A percentile compares a stretch with the other conserved stretches of the same genome.
Evolutionary conservation across 2,797 vertebrate genomes (phyloP).

Genomic region (Bryconaethiops microstoma): DNA sequence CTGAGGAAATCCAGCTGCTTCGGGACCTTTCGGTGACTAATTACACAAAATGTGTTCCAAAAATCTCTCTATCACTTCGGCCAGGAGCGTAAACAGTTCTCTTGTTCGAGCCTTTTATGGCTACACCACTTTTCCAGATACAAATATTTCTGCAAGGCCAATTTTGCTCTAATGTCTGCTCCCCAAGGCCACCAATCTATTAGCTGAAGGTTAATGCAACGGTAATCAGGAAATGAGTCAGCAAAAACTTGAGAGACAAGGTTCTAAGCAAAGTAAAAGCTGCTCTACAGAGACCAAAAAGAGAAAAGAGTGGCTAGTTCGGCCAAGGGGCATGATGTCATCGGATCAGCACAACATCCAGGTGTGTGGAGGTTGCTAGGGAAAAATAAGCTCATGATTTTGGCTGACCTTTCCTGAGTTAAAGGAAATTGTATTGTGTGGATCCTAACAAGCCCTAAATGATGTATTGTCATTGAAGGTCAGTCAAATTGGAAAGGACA

Average conservation of each 20-base stretch:
- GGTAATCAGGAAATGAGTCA: constrained; percentile 1
- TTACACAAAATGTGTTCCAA: constrained; percentile 28
- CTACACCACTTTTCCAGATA: constrained; percentile 19
- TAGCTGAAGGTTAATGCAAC: constrained; percentile 6
- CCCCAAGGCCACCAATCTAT: not conserved
- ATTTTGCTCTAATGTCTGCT: constrained; percentile 6
- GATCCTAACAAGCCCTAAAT: constrained; percentile 32
- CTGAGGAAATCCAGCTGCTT: constrained; percentile 36
- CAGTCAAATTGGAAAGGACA: not conserved
- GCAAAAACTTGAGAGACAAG: not conserved
- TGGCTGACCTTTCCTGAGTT: constrained; percentile 49
- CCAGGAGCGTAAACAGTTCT: constrained; percentile 35
- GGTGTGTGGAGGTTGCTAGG: constrained; percentile 46
- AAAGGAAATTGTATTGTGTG: constrained; percentile 38
- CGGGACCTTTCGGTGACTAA: constrained; percentile 30
- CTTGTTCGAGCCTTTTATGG: constrained; percentile 46
- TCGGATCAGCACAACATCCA: constrained; percentile 51
- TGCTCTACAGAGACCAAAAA: not conserved
- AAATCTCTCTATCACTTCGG: constrained; percentile 27
- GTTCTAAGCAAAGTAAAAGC: not conserved
- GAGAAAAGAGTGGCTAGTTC: constrained; percentile 38
- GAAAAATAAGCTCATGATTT: constrained; percentile 66
- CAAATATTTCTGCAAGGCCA: constrained; percentile 31
- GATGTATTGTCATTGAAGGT: constrained; percentile 18
- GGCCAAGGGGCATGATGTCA: constrained; percentile 66